These are phyloP conservation scores for Micrasema minimum DNA, from an alignment of 1,140 invertebrate species.

Conservation along the genomic window DNA sequence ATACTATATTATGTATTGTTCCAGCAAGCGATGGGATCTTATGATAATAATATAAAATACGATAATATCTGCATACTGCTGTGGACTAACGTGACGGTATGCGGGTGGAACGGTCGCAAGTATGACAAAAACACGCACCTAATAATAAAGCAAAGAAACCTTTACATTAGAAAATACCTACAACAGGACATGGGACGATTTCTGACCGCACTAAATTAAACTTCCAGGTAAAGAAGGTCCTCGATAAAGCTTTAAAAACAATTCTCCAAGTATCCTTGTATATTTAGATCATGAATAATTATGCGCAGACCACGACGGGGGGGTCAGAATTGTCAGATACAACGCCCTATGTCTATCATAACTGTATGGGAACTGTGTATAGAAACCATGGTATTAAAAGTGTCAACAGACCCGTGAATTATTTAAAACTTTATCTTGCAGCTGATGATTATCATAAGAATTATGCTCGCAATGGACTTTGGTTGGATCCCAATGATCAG, in stretches of 20 bases:
- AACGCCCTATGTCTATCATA: slow-evolving; percentile 1
- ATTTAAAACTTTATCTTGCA: slow-evolving; percentile 38
- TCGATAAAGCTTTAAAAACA: slow-evolving; percentile 46
- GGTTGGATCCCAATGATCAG: slow-evolving; percentile 30
- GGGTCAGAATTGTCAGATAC: slow-evolving; percentile 1
- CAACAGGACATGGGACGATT: background rate
- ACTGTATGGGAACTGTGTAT: slow-evolving; percentile 12
- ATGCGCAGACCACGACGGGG: slow-evolving; percentile 33
- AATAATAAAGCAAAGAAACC: slow-evolving; percentile 32
- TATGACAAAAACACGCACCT: slow-evolving; percentile 8
- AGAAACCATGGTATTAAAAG: slow-evolving; percentile 33
- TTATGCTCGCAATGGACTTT: slow-evolving; percentile 7
- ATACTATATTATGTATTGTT: too few relatives aligned
- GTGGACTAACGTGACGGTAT: slow-evolving; percentile 7
- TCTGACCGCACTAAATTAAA: slow-evolving; percentile 36
- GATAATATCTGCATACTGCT: slow-evolving; percentile 8
- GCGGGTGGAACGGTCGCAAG: slow-evolving; percentile 6
- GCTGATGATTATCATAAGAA: slow-evolving; percentile 48
- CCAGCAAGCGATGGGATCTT: too few relatives aligned
- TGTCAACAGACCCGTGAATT: slow-evolving; percentile 52
- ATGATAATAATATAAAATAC: too few relatives aligned
- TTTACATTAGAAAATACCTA: slow-evolving; percentile 4
- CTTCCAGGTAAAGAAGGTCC: slow-evolving; percentile 20
- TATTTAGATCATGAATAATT: slow-evolving; percentile 50
- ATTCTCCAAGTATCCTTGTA: slow-evolving; percentile 41